These are phyloP conservation scores for Chymomyza procnemis DNA, from an alignment of 2,888 invertebrate genomes.

Conservation along the genomic window DNA sequence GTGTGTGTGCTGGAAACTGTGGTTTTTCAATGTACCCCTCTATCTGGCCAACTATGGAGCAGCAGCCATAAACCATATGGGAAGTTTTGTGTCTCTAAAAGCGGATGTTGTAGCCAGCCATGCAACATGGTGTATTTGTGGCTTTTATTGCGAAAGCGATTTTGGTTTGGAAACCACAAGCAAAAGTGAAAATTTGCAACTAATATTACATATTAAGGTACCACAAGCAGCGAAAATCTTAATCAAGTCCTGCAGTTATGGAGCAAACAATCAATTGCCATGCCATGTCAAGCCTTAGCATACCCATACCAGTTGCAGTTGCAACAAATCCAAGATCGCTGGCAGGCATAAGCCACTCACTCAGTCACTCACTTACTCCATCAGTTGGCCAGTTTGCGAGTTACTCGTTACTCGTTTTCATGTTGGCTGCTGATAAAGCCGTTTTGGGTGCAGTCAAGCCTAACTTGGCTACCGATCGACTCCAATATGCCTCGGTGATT, in stretches of 20 bases:
- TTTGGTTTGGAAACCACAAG: not conserved
- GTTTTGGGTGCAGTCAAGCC: conserved; percentile 57
- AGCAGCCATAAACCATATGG: conserved; percentile 5
- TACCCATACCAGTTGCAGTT: not conserved
- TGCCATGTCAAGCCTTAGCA: not conserved
- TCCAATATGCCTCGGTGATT: conserved; percentile 44
- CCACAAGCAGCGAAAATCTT: conserved; percentile 35
- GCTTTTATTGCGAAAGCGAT: conserved; percentile 1
- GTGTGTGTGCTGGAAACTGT: conserved; percentile 48
- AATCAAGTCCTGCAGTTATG: conserved; percentile 66
- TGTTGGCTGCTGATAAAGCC: not conserved
- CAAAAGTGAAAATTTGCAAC: conserved; percentile 60
- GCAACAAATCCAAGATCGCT: conserved; percentile 28
- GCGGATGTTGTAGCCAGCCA: not conserved
- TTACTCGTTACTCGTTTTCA: not conserved
- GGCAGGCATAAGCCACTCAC: conserved; percentile 59
- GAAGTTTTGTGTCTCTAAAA: conserved; percentile 20
- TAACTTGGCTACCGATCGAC: conserved; percentile 59
- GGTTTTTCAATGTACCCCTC: conserved; percentile 16
- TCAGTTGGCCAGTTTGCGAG: not conserved
- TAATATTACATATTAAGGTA: conserved; percentile 18
- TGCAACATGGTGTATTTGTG: not conserved
- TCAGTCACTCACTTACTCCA: conserved; percentile 23
- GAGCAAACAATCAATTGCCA: conserved; percentile 70
- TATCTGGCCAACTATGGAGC: too few species aligned